Evolutionary conservation across 2,797 vertebrate species (phyloP).

Genomic region (Coluber constrictor): DNA sequence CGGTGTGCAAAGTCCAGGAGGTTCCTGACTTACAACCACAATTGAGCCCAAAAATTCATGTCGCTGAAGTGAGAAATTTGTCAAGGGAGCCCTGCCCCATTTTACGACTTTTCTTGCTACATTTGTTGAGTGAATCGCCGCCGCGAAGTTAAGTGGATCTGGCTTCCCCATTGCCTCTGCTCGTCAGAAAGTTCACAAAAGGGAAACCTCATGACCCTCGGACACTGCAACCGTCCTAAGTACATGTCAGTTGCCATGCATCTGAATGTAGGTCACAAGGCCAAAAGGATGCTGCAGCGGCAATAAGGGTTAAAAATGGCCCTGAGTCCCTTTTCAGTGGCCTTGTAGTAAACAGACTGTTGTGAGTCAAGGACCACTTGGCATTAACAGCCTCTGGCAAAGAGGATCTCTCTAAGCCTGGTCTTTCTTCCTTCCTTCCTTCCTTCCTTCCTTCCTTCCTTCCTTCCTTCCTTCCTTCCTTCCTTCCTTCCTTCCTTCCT

Average conservation of each 20-base stretch:
- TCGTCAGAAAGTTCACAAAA: background rate
- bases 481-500: too few relatives aligned
- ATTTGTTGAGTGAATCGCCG: too few relatives aligned
- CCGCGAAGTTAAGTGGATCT: too few relatives aligned
- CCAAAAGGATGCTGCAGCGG: background rate
- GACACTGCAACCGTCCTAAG: background rate
- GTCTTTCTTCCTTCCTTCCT: background rate
- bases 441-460: too few relatives aligned
- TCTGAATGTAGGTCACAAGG: background rate
- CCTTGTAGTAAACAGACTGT: background rate
- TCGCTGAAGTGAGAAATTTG: too few relatives aligned
- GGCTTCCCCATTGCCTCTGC: too few relatives aligned
- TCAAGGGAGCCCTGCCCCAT: too few relatives aligned
- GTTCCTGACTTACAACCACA: too few relatives aligned
- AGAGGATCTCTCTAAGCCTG: background rate
- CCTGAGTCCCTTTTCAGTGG: background rate
- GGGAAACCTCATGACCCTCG: background rate
- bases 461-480: too few relatives aligned
- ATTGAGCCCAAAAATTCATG: too few relatives aligned
- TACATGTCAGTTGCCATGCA: background rate
- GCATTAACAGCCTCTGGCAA: rapidly evolving
- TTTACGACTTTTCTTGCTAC: too few relatives aligned
- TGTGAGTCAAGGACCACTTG: background rate
- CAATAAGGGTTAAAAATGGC: background rate
- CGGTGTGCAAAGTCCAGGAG: too few relatives aligned